Percentiles rank a stretch among this genome's conserved stretches.
Conservation (phyloP, 2,797 vertebrate species). For the Oreortyx pictus region DNA sequence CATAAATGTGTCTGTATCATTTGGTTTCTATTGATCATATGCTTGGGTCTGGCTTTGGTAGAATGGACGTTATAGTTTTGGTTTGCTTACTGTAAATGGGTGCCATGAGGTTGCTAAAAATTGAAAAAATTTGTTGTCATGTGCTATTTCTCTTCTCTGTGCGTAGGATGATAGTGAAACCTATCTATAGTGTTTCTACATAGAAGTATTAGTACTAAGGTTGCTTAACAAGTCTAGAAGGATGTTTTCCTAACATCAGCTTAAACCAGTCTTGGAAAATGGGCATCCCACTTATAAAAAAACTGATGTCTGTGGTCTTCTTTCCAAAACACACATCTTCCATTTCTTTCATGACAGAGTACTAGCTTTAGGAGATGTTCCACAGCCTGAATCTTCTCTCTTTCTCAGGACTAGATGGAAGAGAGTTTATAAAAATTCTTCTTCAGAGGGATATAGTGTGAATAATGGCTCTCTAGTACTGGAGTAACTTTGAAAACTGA, state of each 20-base stretch:
- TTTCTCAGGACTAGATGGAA: neutral
- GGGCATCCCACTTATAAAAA: neutral
- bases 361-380: neutral
- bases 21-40: neutral
- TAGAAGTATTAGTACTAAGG: neutral
- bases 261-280: neutral
- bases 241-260: neutral
- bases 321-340: neutral
- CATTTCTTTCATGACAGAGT: neutral
- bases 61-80: neutral
- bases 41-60: neutral
- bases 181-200: neutral
- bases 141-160: neutral
- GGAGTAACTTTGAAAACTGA: neutral
- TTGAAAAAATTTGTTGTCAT: neutral
- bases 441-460: neutral
- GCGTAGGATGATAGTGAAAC: neutral
- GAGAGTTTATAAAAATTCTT: neutral
- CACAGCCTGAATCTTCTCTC: neutral
- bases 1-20: neutral
- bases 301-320: rapidly evolving
- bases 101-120: neutral
- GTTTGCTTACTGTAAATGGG: neutral
- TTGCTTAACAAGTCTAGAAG: neutral
- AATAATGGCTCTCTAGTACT: neutral